Conservation (phyloP, 2,113 vertebrate genomes). For the Crotalus tigris region DNA sequence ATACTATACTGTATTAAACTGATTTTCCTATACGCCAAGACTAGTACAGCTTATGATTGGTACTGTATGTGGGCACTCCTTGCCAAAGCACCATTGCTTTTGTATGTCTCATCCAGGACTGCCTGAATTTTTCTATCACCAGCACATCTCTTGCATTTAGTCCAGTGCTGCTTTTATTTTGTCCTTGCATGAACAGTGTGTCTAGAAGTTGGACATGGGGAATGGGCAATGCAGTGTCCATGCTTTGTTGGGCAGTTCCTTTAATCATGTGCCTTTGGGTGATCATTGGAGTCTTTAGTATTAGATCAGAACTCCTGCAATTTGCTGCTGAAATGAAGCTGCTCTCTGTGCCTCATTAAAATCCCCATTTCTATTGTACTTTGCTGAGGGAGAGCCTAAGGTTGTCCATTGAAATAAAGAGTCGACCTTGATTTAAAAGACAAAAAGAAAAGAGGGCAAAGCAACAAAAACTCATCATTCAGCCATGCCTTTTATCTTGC, state of each 20-base stretch:
- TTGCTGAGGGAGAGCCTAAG: neutral
- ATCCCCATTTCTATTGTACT: neutral
- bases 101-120: neutral
- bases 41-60: neutral
- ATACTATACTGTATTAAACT: neutral
- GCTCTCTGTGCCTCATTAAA: neutral
- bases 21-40: neutral
- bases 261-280: neutral
- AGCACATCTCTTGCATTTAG: neutral
- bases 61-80: neutral
- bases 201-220: neutral
- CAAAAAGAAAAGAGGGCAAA: constrained; percentile 5
- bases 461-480: constrained; percentile 6
- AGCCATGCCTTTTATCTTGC: constrained; percentile 42
- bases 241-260: neutral
- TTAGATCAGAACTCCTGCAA: neutral
- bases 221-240: neutral
- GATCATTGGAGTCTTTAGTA: neutral
- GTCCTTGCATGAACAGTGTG: neutral
- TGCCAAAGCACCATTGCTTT: neutral
- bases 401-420: constrained; percentile 4
- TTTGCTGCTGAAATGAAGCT: neutral
- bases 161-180: neutral
- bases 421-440: constrained; percentile 12
- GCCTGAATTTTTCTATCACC: neutral